Conservation (phyloP, 64 coral and sea anemone species). For the Stichodactyla helianthus region DNA sequence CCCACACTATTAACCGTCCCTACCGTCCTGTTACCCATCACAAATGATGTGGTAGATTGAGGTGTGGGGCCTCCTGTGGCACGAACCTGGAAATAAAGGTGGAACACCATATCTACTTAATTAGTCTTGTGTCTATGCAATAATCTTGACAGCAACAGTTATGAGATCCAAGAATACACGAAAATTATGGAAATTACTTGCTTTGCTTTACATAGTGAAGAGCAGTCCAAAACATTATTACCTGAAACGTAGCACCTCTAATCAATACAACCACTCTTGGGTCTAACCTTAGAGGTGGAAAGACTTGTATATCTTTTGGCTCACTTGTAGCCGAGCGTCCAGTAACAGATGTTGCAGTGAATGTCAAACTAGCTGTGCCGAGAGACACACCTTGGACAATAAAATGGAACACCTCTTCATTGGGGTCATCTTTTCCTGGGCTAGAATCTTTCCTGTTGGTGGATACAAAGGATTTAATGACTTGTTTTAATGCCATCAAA, state of each 20-base stretch:
- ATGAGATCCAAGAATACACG: too few relatives aligned
- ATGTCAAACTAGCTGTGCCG: conserved; percentile 83
- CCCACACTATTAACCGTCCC: conserved; percentile 85
- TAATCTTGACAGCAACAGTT: too few relatives aligned
- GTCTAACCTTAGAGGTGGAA: conserved; percentile 77
- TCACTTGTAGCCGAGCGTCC: conserved; percentile 79
- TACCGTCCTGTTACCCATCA: conserved; percentile 76
- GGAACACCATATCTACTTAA: too few relatives aligned
- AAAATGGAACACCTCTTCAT: conserved; percentile 63
- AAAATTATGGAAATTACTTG: too few relatives aligned
- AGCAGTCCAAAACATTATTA: not conserved
- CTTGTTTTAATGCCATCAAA: too few relatives aligned
- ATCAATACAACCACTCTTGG: conserved; percentile 72
- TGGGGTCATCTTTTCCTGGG: conserved; percentile 34
- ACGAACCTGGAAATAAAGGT: conserved; percentile 55
- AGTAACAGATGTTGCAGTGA: conserved; percentile 52
- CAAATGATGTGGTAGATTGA: conserved; percentile 81
- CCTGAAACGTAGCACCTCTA: conserved; percentile 94
- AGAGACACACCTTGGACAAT: conserved; percentile 72
- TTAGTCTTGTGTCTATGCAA: too few relatives aligned
- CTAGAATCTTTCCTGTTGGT: conserved; percentile 16
- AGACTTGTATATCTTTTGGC: conserved; percentile 93
- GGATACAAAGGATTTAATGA: not conserved
- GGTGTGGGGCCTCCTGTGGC: conserved; percentile 93
- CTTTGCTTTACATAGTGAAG: not conserved